Percentiles rank a stretch among this genome's conserved stretches.
These are phyloP conservation scores for Drosophila pandora DNA, from an alignment of 1,140 invertebrate species.

Conservation along the genomic window DNA sequence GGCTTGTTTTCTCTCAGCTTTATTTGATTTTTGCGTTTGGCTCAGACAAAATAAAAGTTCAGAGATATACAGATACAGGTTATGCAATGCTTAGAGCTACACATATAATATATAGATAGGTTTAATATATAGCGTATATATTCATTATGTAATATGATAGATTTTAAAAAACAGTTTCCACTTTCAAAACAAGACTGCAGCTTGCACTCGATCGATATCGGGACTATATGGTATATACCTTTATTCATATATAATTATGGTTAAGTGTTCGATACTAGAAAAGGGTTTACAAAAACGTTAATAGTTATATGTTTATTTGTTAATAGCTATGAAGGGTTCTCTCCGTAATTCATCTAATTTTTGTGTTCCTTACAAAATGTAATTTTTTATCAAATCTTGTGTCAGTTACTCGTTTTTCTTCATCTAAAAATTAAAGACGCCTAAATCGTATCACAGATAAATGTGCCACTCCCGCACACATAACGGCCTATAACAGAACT, in stretches of 20 bases:
- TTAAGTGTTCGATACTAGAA: slow-evolving; percentile 60
- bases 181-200: slow-evolving; percentile 53
- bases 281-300: slow-evolving; percentile 67
- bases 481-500: slow-evolving; percentile 67
- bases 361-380: slow-evolving; percentile 13
- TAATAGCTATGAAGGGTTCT: slow-evolving; percentile 29
- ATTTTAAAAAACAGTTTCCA: slow-evolving; percentile 41
- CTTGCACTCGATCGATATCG: slow-evolving; percentile 31
- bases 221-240: slow-evolving; percentile 37
- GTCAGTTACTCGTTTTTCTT: slow-evolving; percentile 19
- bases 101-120: slow-evolving; percentile 46
- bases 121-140: slow-evolving; percentile 46
- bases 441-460: slow-evolving; percentile 79
- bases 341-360: slow-evolving; percentile 7
- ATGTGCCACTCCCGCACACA: slow-evolving; percentile 63
- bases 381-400: slow-evolving; percentile 36
- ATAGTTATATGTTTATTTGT: slow-evolving; percentile 23
- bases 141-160: slow-evolving; percentile 50
- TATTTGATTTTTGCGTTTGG: slow-evolving; percentile 63
- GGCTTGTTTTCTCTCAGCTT: slow-evolving; percentile 58
- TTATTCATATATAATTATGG: slow-evolving; percentile 20
- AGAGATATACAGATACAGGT: slow-evolving; percentile 61
- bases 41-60: slow-evolving; percentile 58
- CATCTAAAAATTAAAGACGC: slow-evolving; percentile 59
- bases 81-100: slow-evolving; percentile 71